Evolutionary conservation across 2,113 vertebrate species (phyloP).

Genomic region (Ctenomys sociabilis): DNA sequence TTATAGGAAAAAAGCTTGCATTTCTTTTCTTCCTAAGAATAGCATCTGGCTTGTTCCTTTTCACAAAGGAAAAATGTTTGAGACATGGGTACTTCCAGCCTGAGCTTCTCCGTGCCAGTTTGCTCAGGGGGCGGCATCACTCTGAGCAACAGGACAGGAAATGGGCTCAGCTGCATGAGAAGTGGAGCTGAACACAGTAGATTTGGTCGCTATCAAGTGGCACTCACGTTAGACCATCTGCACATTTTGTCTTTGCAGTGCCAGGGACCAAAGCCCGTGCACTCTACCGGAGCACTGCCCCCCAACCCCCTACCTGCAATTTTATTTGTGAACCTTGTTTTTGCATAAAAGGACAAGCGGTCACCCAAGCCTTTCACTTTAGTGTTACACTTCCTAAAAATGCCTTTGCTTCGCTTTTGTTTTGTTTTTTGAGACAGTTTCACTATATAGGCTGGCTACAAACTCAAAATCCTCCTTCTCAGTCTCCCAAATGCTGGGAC

Average conservation of each 20-base stretch:
- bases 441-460: neutral
- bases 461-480: neutral
- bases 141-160: constrained; percentile 4
- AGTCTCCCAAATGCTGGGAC: neutral
- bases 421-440: neutral
- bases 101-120: constrained; percentile 22
- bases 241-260: neutral
- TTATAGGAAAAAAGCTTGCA: constrained; percentile 67
- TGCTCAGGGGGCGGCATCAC: neutral
- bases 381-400: constrained; percentile 13
- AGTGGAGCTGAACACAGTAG: neutral
- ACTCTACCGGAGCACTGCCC: neutral
- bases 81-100: constrained; percentile 32
- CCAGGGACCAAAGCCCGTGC: neutral
- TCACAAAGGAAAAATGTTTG: constrained; percentile 63
- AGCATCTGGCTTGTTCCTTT: constrained; percentile 76
- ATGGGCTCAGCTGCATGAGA: neutral
- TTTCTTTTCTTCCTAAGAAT: constrained; percentile 79
- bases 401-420: neutral
- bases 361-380: neutral
- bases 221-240: neutral
- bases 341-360: neutral
- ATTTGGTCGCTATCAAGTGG: neutral
- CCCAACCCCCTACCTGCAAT: neutral
- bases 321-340: neutral